These are phyloP conservation scores for Odontothrips loti DNA, from an alignment of 2,888 invertebrate genomes.

Conservation along the genomic window DNA sequence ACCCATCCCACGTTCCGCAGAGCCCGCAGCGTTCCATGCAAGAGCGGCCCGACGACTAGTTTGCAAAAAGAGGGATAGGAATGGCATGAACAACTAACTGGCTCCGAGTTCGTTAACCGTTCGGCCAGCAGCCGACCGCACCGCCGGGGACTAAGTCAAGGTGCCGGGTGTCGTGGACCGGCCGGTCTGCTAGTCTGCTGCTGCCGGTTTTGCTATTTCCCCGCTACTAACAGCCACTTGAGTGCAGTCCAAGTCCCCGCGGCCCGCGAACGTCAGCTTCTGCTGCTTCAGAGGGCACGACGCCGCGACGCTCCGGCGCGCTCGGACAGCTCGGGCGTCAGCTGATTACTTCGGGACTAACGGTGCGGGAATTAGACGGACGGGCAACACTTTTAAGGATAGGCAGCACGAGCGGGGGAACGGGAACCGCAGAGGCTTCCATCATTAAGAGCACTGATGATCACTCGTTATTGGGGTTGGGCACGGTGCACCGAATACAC, in stretches of 20 bases:
- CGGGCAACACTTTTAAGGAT: constrained; percentile 5
- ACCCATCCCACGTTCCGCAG: not conserved
- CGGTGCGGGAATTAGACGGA: not conserved
- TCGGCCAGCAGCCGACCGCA: not conserved
- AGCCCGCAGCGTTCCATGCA: not conserved
- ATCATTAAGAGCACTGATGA: too few relatives aligned
- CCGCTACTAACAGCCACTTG: not conserved
- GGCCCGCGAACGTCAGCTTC: too few relatives aligned
- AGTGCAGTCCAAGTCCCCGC: too few relatives aligned
- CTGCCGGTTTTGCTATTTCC: not conserved
- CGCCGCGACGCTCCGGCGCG: not conserved
- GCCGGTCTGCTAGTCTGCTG: not conserved
- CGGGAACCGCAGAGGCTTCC: too few relatives aligned
- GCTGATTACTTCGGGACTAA: constrained; percentile 9
- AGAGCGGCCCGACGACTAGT: not conserved
- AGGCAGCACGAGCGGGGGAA: not conserved
- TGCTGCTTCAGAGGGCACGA: not conserved
- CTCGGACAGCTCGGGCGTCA: not conserved
- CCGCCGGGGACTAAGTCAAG: not conserved
- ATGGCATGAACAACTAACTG: not conserved
- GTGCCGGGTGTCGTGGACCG: not conserved
- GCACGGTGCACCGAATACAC: too few relatives aligned
- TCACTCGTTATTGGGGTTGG: too few relatives aligned
- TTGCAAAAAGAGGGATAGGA: not conserved
- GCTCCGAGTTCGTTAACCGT: constrained; percentile 18